phyloP scores from a whole-genome alignment of 2,797 vertebrate species.

The Cheirogaleus major region DNA sequence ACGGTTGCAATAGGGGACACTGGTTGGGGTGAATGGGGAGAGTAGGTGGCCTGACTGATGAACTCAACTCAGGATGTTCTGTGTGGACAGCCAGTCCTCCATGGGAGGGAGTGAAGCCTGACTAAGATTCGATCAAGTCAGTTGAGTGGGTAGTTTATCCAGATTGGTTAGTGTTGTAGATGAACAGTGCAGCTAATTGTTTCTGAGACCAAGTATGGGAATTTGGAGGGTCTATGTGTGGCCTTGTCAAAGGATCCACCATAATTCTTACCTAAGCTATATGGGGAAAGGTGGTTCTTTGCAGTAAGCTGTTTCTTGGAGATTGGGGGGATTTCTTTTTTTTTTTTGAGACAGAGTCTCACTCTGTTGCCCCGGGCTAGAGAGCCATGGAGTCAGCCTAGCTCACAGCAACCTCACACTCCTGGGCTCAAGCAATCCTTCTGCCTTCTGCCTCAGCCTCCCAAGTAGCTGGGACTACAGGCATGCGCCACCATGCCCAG shows the following conservation, averaged over 20 bases:
- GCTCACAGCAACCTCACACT: no score
- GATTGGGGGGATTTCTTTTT: background rate
- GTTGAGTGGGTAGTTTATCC: background rate
- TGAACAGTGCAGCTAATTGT: background rate
- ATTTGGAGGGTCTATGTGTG: background rate
- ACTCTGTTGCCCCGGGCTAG: no score
- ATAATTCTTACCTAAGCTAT: background rate
- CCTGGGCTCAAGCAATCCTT: no score
- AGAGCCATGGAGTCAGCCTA: no score
- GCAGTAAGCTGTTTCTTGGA: background rate
- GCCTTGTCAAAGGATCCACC: background rate
- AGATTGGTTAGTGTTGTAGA: background rate
- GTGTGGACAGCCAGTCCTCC: background rate
- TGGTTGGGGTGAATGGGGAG: background rate
- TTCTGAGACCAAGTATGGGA: background rate
- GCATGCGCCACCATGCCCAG: no score
- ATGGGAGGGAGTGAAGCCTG: background rate
- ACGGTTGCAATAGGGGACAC: fast-evolving
- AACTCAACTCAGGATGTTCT: background rate
- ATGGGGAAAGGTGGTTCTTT: background rate
- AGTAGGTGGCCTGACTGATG: background rate
- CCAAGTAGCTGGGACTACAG: no score
- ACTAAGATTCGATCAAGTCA: background rate
- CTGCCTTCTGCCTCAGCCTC: no score
- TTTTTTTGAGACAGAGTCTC: no score